A percentile compares a stretch with the other conserved stretches of the same genome.
phyloP scores from a whole-genome alignment of 2,888 invertebrate genomes.

The Sminthurides aquaticus region DNA sequence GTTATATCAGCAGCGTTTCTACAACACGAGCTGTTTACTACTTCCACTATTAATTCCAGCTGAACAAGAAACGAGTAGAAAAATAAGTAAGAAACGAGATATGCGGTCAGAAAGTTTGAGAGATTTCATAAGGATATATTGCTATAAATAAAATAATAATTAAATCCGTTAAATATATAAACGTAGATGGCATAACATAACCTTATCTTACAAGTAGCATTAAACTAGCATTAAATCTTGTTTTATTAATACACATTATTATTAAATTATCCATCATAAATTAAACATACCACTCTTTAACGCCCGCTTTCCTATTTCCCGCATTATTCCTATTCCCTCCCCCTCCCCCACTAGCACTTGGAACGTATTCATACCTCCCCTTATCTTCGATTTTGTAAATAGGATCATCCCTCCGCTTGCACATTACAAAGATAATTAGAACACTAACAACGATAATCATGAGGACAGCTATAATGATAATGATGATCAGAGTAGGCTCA shows the following conservation, averaged over 20 bases:
- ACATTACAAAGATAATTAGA: slow-evolving; percentile 66
- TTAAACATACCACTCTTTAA: slow-evolving; percentile 96
- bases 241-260: background rate
- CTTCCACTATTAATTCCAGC: too few relatives aligned
- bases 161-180: too few relatives aligned
- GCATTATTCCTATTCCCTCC: slow-evolving; percentile 53
- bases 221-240: too few relatives aligned
- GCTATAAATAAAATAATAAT: too few relatives aligned
- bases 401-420: slow-evolving; percentile 75
- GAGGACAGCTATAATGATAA: slow-evolving; percentile 79
- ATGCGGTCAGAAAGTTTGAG: too few relatives aligned
- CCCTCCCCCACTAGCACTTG: slow-evolving; percentile 54
- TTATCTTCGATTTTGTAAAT: slow-evolving; percentile 80
- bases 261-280: too few relatives aligned
- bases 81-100: too few relatives aligned
- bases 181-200: too few relatives aligned
- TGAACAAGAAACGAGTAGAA: too few relatives aligned
- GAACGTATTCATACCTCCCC: slow-evolving; percentile 70
- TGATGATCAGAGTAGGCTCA: slow-evolving; percentile 69
- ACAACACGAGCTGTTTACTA: too few relatives aligned
- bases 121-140: too few relatives aligned
- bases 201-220: too few relatives aligned
- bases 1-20: background rate
- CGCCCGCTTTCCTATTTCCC: slow-evolving; percentile 47
- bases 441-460: slow-evolving; percentile 64